These are phyloP conservation scores for Fistularia commersonii DNA, from an alignment of 2,797 vertebrate genomes.

Conservation along the genomic window DNA sequence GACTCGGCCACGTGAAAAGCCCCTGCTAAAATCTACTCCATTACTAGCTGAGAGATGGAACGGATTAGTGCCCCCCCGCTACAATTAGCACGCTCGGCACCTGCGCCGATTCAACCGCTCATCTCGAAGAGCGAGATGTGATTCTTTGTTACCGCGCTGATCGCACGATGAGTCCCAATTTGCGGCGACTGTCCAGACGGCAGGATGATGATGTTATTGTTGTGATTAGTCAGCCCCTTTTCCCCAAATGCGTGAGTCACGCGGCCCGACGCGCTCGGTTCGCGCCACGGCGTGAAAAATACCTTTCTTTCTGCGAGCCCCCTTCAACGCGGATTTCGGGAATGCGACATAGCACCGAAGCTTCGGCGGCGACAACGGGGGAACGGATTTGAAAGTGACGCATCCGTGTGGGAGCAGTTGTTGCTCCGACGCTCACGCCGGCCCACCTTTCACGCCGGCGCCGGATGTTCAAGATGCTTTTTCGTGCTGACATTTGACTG, in stretches of 20 bases:
- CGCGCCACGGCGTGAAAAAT: conserved; percentile 61
- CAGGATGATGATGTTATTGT: conserved; percentile 58
- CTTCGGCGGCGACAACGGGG: conserved; percentile 54
- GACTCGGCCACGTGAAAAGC: conserved; percentile 55
- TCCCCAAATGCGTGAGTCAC: conserved; percentile 57
- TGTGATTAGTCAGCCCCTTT: conserved; percentile 71
- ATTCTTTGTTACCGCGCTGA: conserved; percentile 20
- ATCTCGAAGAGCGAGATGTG: conserved; percentile 44
- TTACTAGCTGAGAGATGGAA: conserved; percentile 56
- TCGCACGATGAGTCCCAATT: conserved; percentile 30
- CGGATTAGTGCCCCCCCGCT: conserved; percentile 52
- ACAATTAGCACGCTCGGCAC: conserved; percentile 52
- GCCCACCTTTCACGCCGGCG: too few species aligned
- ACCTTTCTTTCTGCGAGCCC: conserved; percentile 40
- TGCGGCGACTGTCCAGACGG: conserved; percentile 55
- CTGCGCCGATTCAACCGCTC: conserved; percentile 52
- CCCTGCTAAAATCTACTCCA: conserved; percentile 44
- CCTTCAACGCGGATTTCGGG: conserved; percentile 52
- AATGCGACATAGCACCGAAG: conserved; percentile 56
- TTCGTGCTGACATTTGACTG: too few species aligned
- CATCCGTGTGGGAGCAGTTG: conserved; percentile 55
- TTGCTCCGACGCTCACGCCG: conserved; percentile 47
- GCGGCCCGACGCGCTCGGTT: conserved; percentile 40
- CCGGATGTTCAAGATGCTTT: too few species aligned
- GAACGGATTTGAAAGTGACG: conserved; percentile 56